Base-by-base conservation (phyloP, 2,797 vertebrate species). In the Helarctos malayanus region DNA sequence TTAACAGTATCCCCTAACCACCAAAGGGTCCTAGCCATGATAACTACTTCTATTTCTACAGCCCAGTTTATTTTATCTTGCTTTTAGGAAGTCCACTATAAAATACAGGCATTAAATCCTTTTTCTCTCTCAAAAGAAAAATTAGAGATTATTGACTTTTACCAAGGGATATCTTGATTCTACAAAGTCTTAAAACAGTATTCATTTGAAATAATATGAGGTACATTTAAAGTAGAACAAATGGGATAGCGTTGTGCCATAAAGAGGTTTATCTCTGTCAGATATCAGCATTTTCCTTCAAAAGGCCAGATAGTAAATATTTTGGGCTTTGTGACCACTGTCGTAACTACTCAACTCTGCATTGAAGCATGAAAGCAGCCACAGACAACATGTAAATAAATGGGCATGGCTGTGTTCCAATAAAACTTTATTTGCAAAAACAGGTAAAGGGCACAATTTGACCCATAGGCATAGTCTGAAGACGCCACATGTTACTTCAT, bases 141-240 rank as follows among this genome's bases (percentile, higher is more conserved):
- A 71, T 59, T 52, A 56, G 57, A 41, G 35, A 84, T 78, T 76
- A 92, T 38, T 15, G 25, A 81, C 14, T 32, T 91, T 52, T 38
- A 94, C 49, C 75, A 93, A 92, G 96, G 27, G 5, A 81, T 76
- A 21, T 32, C 35, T 90, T 81, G 8, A 93, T 45, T 87, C 82
- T 45, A 83, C 4, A 23, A 91, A 75, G 54, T 89, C 59, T 86
- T 84, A 91, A 96, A 76, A 75, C 0, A 88, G 12, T 65, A 52
- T 13, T 96, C 86, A 89, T 83, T 38, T 87, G 45, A 95, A 92
- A 86, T 5, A 83, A 21, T 27, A 65, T n/a, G 65, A 63, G 54
- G 25, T 52, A 93, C 14, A 84, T 47, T 65, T 69, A 47, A 57
- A 95, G 47, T 47, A 94, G 25, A 35, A 49, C 16, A 92, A 89